A percentile compares a stretch with the other conserved stretches of the same genome.
Conservation (phyloP, 2,113 vertebrate species). For the Podilymbus podiceps region DNA sequence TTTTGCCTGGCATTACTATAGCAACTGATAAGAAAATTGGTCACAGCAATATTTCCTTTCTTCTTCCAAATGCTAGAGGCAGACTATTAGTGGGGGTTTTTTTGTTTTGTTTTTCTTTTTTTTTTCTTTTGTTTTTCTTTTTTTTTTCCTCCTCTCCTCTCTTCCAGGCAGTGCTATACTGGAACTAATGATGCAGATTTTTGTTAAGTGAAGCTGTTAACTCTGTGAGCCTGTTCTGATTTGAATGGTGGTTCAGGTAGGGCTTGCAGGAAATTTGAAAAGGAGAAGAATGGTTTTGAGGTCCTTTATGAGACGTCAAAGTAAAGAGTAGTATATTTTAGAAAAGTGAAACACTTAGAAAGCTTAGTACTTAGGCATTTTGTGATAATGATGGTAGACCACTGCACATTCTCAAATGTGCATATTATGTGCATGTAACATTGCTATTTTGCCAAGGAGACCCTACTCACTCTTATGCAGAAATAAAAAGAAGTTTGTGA, state of each 20-base stretch:
- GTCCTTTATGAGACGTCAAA: not conserved
- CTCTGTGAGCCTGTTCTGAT: not conserved
- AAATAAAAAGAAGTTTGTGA: not conserved
- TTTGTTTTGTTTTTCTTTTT: no score
- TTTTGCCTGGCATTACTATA: not conserved
- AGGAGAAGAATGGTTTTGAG: not conserved
- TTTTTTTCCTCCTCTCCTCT: not conserved
- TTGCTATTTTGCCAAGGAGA: not conserved
- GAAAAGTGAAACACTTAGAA: not conserved
- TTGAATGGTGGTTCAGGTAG: not conserved
- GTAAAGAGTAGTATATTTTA: not conserved
- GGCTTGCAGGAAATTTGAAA: not conserved
- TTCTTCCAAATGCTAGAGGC: not conserved
- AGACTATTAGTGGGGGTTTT: not conserved
- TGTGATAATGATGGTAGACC: not conserved
- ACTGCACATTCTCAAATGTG: not conserved
- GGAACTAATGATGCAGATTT: not conserved
- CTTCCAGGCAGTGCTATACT: not conserved
- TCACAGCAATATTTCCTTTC: not conserved
- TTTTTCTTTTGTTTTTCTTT: no score
- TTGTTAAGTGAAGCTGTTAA: not conserved
- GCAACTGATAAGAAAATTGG: not conserved
- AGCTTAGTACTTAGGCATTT: not conserved
- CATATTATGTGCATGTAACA: not conserved
- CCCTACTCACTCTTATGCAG: not conserved